phyloP scores from a whole-genome alignment of 2,113 vertebrate genomes.

The Mobula hypostoma region DNA sequence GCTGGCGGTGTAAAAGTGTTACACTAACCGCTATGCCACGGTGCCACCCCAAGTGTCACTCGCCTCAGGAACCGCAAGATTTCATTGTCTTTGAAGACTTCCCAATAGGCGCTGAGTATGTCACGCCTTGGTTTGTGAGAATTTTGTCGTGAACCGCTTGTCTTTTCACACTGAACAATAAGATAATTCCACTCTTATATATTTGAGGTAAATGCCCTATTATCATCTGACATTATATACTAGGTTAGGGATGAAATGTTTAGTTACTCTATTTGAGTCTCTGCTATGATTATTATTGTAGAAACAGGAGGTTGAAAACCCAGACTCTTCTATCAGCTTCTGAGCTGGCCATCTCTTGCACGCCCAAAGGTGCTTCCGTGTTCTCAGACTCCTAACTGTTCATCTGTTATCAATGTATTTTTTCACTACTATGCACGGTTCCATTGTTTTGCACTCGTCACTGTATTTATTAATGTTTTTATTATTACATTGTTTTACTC shows the following conservation, averaged over 20 bases:
- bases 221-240: not conserved
- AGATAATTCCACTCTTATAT: not conserved
- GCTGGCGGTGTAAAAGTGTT: too few relatives aligned
- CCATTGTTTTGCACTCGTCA: too few relatives aligned
- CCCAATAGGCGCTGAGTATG: not conserved
- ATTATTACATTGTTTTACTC: too few relatives aligned
- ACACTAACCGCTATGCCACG: too few relatives aligned
- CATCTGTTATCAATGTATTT: too few relatives aligned
- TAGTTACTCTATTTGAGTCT: not conserved
- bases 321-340: too few relatives aligned
- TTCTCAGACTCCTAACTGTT: too few relatives aligned
- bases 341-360: too few relatives aligned
- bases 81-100: not conserved
- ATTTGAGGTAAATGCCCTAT: not conserved
- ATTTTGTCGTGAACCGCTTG: not conserved
- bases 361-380: too few relatives aligned
- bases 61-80: not conserved
- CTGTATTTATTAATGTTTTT: too few relatives aligned
- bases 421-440: too few relatives aligned
- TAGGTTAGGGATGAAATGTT: not conserved
- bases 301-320: not conserved
- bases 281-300: not conserved
- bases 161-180: not conserved
- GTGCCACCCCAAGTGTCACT: too few relatives aligned
- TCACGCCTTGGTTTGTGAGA: not conserved